Evolutionary conservation across 30 jellyfish, hydroid and myxozoan genomes (phyloP).

Genomic region (Turritopsis rubra): DNA sequence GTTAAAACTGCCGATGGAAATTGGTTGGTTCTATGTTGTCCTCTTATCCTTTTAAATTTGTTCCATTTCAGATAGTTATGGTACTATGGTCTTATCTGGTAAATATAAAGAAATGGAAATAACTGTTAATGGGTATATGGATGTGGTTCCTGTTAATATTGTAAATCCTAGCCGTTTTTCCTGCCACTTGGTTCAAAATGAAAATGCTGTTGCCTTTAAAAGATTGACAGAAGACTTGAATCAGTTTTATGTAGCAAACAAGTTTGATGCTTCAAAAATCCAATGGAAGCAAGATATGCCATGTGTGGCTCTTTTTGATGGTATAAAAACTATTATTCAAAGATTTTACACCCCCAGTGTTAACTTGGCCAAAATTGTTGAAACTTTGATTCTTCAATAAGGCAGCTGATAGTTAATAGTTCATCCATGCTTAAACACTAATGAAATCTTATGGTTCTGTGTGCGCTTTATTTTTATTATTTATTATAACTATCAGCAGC

Average conservation of each 20-base stretch:
- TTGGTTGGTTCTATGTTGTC: too few species aligned
- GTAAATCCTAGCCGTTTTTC: conserved; percentile 53
- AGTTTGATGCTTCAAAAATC: conserved; percentile 11
- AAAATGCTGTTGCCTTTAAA: conserved; percentile 52
- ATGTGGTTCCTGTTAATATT: conserved; percentile 66
- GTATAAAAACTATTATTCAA: conserved; percentile 21
- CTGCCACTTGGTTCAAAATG: conserved; percentile 73
- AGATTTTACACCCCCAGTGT: too few species aligned
- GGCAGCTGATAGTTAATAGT: too few species aligned
- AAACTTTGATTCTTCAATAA: too few species aligned
- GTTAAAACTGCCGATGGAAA: too few species aligned
- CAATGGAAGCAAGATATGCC: conserved; percentile 66
- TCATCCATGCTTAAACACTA: too few species aligned
- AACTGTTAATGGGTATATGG: conserved; percentile 38
- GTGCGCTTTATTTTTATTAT: too few species aligned
- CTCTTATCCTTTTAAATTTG: neutral
- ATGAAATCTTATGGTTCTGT: too few species aligned
- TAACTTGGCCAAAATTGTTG: too few species aligned
- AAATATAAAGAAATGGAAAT: conserved; percentile 37
- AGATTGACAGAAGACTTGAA: conserved; percentile 66
- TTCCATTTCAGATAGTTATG: conserved; percentile 11
- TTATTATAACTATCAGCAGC: too few species aligned
- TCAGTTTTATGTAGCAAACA: conserved; percentile 34
- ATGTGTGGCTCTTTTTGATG: conserved; percentile 68
- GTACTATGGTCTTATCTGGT: conserved; percentile 12